Conservation (phyloP, 2,797 vertebrate species). For the Megalops cyprinoides region DNA sequence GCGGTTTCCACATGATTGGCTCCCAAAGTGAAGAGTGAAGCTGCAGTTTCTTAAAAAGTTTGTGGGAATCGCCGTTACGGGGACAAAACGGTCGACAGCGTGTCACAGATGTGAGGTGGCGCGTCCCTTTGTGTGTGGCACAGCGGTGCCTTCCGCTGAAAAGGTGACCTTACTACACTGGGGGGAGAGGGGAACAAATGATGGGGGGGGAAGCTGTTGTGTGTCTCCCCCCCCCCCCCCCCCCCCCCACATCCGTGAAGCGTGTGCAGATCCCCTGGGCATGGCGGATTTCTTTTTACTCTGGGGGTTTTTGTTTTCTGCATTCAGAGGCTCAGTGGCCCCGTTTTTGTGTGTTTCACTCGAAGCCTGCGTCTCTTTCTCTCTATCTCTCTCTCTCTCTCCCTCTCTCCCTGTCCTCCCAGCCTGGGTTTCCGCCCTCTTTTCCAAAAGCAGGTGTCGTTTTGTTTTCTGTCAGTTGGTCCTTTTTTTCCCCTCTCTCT, state of each 20-base stretch:
- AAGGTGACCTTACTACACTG: not conserved
- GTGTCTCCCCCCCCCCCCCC: too few species aligned
- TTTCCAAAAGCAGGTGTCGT: slow-evolving; percentile 55
- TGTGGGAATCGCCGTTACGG: not conserved
- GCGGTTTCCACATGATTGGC: not conserved
- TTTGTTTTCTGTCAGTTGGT: slow-evolving; percentile 41
- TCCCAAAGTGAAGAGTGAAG: not conserved
- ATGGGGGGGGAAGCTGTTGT: not conserved
- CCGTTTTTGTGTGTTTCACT: slow-evolving; percentile 33
- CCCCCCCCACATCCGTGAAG: not conserved
- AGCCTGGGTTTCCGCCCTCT: not conserved
- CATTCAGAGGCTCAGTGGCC: slow-evolving; percentile 26
- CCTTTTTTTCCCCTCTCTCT: slow-evolving; percentile 33
- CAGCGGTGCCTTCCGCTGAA: not conserved
- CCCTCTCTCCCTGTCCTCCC: not conserved
- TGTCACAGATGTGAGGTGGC: not conserved
- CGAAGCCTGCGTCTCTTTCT: not conserved
- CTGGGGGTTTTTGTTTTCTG: slow-evolving; percentile 8
- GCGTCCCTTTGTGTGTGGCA: not conserved
- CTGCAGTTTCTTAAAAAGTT: not conserved
- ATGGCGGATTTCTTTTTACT: not conserved
- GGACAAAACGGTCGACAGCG: not conserved
- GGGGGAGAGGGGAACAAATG: not conserved
- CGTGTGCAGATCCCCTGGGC: not conserved
- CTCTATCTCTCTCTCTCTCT: not conserved